Evolutionary conservation across 2,797 vertebrate species (phyloP).

Genomic region (Zenarchopterus dispar): DNA sequence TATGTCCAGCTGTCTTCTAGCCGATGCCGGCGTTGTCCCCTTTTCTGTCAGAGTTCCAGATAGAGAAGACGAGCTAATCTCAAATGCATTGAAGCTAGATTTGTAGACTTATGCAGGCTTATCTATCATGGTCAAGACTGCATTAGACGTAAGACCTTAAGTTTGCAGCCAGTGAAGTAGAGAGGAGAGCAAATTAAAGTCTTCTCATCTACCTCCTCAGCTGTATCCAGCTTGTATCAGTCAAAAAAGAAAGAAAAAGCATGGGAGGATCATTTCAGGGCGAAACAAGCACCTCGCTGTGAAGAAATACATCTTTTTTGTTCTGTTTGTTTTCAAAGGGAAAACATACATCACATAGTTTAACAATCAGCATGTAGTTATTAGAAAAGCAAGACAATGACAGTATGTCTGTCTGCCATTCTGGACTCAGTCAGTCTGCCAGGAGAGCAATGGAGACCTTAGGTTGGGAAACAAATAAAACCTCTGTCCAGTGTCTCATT

Average conservation of each 20-base stretch:
- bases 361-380: conserved; percentile 35
- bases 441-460: conserved; percentile 78
- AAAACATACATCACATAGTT: conserved; percentile 24
- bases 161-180: conserved; percentile 66
- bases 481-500: conserved; percentile 79
- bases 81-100: conserved; percentile 76
- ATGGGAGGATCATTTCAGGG: conserved; percentile 34
- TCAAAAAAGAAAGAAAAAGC: conserved; percentile 43
- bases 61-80: conserved; percentile 74
- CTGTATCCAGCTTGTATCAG: conserved; percentile 72
- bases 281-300: conserved; percentile 44
- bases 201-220: conserved; percentile 76
- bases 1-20: conserved; percentile 72
- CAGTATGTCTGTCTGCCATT: conserved; percentile 35
- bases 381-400: conserved; percentile 55
- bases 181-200: conserved; percentile 79
- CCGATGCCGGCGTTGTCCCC: conserved; percentile 72
- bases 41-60: conserved; percentile 42
- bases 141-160: conserved; percentile 75
- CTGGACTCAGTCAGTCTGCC: conserved; percentile 61
- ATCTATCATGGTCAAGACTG: conserved; percentile 74
- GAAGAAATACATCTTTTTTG: conserved; percentile 39
- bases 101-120: conserved; percentile 75
- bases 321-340: conserved; percentile 37
- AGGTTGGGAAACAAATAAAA: conserved; percentile 77